A percentile compares a stretch with the other conserved stretches of the same genome.
Evolutionary conservation across 2,113 vertebrate genomes (phyloP).

Genomic region (Microtus oregoni): DNA sequence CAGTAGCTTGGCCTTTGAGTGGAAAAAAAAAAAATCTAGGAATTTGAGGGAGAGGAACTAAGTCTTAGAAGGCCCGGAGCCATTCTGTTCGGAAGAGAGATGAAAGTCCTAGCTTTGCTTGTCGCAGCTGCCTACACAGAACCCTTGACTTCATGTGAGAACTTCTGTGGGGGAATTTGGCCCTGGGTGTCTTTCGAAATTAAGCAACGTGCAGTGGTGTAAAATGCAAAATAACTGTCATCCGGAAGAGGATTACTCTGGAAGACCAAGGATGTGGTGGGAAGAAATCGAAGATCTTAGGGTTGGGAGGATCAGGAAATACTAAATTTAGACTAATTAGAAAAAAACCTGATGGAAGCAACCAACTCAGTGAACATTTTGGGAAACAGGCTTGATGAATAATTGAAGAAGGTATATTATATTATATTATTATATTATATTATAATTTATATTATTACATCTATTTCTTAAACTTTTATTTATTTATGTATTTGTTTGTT

Average conservation of each 20-base stretch:
- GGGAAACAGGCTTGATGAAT: neutral
- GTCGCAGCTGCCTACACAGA: slow-evolving; percentile 12
- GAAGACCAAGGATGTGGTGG: neutral
- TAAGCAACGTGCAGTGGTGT: neutral
- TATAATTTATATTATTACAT: neutral
- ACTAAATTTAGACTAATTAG: neutral
- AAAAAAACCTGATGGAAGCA: slow-evolving; percentile 28
- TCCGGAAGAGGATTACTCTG: neutral
- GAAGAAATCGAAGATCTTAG: neutral
- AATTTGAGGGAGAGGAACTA: slow-evolving; percentile 70
- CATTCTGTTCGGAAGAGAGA: slow-evolving; percentile 69
- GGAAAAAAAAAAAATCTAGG: slow-evolving; percentile 44
- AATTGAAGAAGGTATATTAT: neutral
- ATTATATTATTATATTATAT: too few species aligned
- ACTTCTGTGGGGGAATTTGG: slow-evolving; percentile 38
- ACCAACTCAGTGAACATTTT: neutral
- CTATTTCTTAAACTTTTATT: neutral
- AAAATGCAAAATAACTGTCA: slow-evolving; percentile 16
- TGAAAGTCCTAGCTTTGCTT: slow-evolving; percentile 52
- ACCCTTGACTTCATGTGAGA: slow-evolving; percentile 60
- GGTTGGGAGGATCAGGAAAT: neutral
- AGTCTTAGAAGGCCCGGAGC: slow-evolving; percentile 61
- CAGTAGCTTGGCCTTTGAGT: slow-evolving; percentile 69
- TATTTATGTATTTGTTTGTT: neutral
- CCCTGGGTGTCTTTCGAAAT: slow-evolving; percentile 27